Base-by-base conservation (phyloP, 2,888 invertebrate species). In the Spisula solida region DNA sequence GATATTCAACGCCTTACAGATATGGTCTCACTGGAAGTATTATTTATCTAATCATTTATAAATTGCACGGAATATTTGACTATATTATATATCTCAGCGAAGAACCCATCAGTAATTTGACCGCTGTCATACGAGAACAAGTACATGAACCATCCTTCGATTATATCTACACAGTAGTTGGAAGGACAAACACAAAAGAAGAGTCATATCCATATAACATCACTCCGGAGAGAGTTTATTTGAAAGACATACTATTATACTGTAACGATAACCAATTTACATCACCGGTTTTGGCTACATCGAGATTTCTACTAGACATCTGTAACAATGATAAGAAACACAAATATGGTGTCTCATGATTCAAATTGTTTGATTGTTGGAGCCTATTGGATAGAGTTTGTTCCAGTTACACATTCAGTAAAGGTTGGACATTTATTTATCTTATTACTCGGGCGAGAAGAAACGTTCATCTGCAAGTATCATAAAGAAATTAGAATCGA, bases 21-120 rank as follows among this genome's bases (percentile, higher is more conserved):
- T 83, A 83, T 41, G 83, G 66, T 25, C 70, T 83, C 25, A 75
- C 47, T 66, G 83, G 83, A 29, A 70, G 83, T 25, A 66, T 66
- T 18, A 83, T 83, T 47, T 83, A 83, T 47, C 34, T 83, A 2
- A 20, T 84, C 66, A 41, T 82, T 29, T 82, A 34, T 34, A 60
- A 82, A 41, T 10, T 29, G 4, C 16, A 56, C 8, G 66, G 66
- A 8, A 25, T 20, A 20, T 82, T 82, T 20, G 66, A 82, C 20
- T 82, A 60, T 66, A 66, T 82, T 34, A 12, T 82, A 41, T 82
- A 34, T 41, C 34, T 82, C 20, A 81, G 81, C 25, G 81, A 81
- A 55, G 55, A 81, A 18, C 81, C 81, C 31, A 81, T 81, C 34
- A n/a, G 47, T 55, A 51, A 81, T 31, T 51, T 81, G 14, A 48